phyloP scores from a whole-genome alignment of 1,140 invertebrate species.

The Sipha flava region DNA sequence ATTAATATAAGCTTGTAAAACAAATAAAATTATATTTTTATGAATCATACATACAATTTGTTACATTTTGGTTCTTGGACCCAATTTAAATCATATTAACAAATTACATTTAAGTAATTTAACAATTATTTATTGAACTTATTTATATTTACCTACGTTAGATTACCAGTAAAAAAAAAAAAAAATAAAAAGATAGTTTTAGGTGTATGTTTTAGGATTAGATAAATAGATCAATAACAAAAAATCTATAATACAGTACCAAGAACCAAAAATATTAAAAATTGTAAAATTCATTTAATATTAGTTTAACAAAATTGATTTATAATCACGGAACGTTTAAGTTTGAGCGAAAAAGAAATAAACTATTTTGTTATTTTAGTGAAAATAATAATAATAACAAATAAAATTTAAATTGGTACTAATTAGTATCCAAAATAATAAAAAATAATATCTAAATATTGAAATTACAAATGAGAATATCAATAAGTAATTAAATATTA shows the following conservation, averaged over 20 bases:
- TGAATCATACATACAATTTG: not conserved
- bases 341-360: slow-evolving; percentile 9
- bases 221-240: not conserved
- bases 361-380: not conserved
- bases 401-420: not conserved
- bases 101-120: not conserved
- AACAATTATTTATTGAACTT: not conserved
- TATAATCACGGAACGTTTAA: slow-evolving; percentile 20
- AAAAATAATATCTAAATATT: slow-evolving; percentile 19
- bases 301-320: not conserved
- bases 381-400: not conserved
- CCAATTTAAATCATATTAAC: not conserved
- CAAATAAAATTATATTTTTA: not conserved
- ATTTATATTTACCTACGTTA: not conserved
- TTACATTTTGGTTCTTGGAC: not conserved
- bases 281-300: not conserved
- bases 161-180: not conserved
- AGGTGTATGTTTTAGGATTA: not conserved
- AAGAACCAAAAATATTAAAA: not conserved
- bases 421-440: not conserved
- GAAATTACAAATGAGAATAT: not conserved
- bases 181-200: too few species aligned
- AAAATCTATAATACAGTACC: not conserved
- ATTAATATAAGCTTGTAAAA: not conserved
- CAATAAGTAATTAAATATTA: not conserved